Evolutionary conservation across 2,888 invertebrate genomes (phyloP), one percentile per base, ranked within the genome.

Genomic region (Cheiracanthium punctorium): DNA sequence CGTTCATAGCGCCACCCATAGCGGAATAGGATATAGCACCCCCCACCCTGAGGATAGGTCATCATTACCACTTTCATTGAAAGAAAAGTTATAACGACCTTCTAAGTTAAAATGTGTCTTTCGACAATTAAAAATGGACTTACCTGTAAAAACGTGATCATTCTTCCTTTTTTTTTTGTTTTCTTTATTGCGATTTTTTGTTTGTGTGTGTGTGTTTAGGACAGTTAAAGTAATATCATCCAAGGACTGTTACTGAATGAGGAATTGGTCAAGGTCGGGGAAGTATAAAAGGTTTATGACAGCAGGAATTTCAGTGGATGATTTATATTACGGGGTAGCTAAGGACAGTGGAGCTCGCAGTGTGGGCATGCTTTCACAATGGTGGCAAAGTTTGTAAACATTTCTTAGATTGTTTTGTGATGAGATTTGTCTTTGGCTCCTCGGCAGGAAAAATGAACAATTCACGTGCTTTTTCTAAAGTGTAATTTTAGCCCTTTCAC

Each of bases 91-190:
- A 1, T 17, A 24, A 29, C 29, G 37, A 17, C 71, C 71, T 71
- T 71, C 24, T 43, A 43, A 33, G 41, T 4, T 24, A n/a, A 24
- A n/a, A 29, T 37, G 43, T 37, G 29, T 43, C 43, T 20, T n/a
- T n/a, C 71, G 24, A 28, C 71, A 71, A 71, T 71, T 71, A 71
- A 71, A 71, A 71, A 33, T 29, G 71, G 71, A 71, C 41, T 43
- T 14, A 33, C 12, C 41, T 43, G 7, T 71, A 71, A 43, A 43
- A 43, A 8, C 29, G 20, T 17, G 1, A 20, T 58, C 24, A 24
- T 24, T 20, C 17, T 58, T 58, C 43, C 14, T 48, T 5, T 37
- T 37, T 37, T n/a, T n/a, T n/a, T n/a, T n/a, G n/a, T n/a, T n/a
- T n/a, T n/a, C n/a, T n/a, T n/a, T n/a, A n/a, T n/a, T n/a, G n/a